Evolutionary conservation across 2,113 vertebrate species (phyloP), one percentile per base, ranked within the genome.

Genomic region (Tricholaema leucomelas): DNA sequence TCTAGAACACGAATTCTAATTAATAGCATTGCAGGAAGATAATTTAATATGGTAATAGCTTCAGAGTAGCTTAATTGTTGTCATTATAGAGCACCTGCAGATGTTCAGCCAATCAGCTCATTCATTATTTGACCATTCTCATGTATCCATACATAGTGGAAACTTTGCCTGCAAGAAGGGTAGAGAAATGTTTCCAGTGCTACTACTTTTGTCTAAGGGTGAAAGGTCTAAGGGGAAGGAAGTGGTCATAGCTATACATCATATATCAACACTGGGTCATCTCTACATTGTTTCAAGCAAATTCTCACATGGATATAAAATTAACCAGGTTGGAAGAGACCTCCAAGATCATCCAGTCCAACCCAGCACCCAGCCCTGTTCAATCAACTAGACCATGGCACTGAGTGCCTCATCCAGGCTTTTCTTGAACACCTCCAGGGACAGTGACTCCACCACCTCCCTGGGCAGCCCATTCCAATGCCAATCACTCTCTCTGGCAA

Each of bases 11-110:
- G 83, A 91, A 95, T 91, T 94, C 75, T 89, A 95, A 95, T 95
- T 93, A 95, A 94, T 89, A 91, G 72, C 74, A 91, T 92, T 85
- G 60, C 84, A 85, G 69, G 80, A 60, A 94, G 84, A 91, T 94
- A 87, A 93, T 97, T 90, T 89, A 79, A 94, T 94, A 93, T 81
- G 93, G 84, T 95, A 88, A 90, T 88, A 91, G 92, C 91, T 97
- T 91, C 80, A 90, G 85, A 96, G 96, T 87, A 94, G 92, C 55
- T 93, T 95, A 97, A 96, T 90, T 95, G 91, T 94, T 97, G 90
- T 85, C 84, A 95, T 96, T 94, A 92, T 14, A 92, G 91, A 95
- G 91, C 77, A 94, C 76, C 69, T 96, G 79, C 87, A 94, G 77
- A 90, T 96, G 81, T 92, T 94, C 73, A 89, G 55, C 83, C 92